These are phyloP conservation scores for Hassar affinis DNA, from an alignment of 2,113 vertebrate species.

Conservation along the genomic window DNA sequence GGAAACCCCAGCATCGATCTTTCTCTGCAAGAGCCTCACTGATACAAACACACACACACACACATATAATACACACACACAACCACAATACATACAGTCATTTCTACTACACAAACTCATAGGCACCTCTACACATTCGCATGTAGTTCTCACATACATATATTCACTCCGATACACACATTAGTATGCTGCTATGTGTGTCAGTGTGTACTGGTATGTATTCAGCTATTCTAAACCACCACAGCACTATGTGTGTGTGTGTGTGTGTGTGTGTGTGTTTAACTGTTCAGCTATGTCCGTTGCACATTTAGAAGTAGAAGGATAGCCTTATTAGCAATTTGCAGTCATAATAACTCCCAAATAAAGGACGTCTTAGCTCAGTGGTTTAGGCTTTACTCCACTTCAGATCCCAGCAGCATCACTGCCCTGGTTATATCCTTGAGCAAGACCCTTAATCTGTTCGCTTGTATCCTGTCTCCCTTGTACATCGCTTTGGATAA, in stretches of 20 bases:
- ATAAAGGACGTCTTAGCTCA: neutral
- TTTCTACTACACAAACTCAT: too few relatives aligned
- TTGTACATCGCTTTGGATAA: neutral
- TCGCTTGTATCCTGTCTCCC: neutral
- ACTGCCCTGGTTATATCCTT: neutral
- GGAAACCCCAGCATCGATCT: constrained; percentile 40
- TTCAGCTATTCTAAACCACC: neutral
- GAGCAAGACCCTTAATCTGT: neutral
- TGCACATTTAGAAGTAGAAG: neutral
- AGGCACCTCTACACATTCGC: constrained; percentile 19
- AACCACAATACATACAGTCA: too few relatives aligned
- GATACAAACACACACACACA: constrained; percentile 19
- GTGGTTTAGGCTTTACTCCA: neutral
- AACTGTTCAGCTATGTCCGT: neutral
- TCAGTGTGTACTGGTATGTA: too few relatives aligned
- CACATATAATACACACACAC: neutral
- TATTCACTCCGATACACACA: constrained; percentile 30
- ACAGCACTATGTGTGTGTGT: neutral
- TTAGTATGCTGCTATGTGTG: too few relatives aligned
- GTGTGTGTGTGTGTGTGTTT: constrained; percentile 16
- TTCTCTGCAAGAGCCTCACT: constrained; percentile 42
- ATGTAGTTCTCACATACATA: constrained; percentile 43
- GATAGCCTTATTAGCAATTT: neutral
- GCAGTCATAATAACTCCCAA: neutral
- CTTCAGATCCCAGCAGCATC: neutral